These are phyloP conservation scores for Lutjanus campechanus DNA, from an alignment of 2,797 vertebrate species.

Conservation along the genomic window DNA sequence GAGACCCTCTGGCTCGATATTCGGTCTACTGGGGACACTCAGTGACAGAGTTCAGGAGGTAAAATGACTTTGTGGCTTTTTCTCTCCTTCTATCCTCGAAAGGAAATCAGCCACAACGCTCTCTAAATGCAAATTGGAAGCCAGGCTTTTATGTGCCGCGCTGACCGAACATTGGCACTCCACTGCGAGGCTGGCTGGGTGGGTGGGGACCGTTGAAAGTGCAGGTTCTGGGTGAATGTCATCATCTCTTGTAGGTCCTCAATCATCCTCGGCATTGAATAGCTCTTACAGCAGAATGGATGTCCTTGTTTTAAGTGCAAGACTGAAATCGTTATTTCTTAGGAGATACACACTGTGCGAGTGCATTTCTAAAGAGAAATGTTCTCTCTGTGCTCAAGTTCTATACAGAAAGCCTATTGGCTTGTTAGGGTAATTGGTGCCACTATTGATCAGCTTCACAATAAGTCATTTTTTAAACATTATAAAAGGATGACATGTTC, in stretches of 20 bases:
- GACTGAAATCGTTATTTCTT: constrained; percentile 36
- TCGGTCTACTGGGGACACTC: constrained; percentile 26
- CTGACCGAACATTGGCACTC: constrained; percentile 48
- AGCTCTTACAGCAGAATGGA: constrained; percentile 43
- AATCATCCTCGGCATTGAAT: constrained; percentile 51
- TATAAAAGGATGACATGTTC: constrained; percentile 14
- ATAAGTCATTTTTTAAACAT: constrained; percentile 33
- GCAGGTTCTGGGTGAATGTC: constrained; percentile 51
- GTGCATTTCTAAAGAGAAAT: not conserved
- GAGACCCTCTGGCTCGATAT: constrained; percentile 44
- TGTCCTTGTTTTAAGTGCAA: constrained; percentile 45
- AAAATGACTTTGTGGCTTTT: constrained; percentile 60
- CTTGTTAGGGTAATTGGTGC: constrained; percentile 16
- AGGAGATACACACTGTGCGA: not conserved
- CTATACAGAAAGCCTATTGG: not conserved
- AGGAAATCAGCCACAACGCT: constrained; percentile 48
- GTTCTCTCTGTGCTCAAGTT: not conserved
- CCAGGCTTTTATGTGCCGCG: constrained; percentile 53
- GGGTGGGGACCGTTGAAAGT: constrained; percentile 49
- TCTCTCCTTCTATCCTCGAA: constrained; percentile 42
- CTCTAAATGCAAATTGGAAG: constrained; percentile 78
- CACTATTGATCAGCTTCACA: constrained; percentile 29
- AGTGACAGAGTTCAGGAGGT: constrained; percentile 64
- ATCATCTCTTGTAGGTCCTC: constrained; percentile 47
- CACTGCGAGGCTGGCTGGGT: constrained; percentile 23